phyloP scores from a whole-genome alignment of 2,888 invertebrate species.

The Acleris laterana region DNA sequence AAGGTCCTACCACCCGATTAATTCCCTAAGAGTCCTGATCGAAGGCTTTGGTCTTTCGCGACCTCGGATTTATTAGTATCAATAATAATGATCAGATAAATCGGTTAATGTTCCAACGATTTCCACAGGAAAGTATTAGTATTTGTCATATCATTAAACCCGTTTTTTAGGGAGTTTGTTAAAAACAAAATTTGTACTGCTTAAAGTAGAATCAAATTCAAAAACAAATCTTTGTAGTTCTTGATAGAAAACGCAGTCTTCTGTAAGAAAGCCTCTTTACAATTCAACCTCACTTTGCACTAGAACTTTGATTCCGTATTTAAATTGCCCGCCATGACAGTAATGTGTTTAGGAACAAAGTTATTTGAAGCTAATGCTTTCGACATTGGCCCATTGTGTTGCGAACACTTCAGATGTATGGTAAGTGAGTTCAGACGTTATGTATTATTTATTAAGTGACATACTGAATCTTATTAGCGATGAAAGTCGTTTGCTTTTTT shows the following conservation, averaged over 20 bases:
- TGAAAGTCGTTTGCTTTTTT: slow-evolving; percentile 21
- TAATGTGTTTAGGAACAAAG: slow-evolving; percentile 39
- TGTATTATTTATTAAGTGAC: slow-evolving; percentile 36
- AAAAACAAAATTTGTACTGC: too few species aligned
- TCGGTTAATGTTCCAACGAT: too few species aligned
- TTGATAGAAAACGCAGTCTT: neutral
- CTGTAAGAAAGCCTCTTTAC: slow-evolving; percentile 19
- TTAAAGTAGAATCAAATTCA: too few species aligned
- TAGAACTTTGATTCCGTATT: slow-evolving; percentile 40
- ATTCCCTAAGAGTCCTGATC: too few species aligned
- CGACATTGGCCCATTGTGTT: slow-evolving; percentile 37
- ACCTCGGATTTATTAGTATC: too few species aligned
- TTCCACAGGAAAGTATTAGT: too few species aligned
- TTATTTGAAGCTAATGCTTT: slow-evolving; percentile 37
- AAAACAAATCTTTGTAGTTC: neutral
- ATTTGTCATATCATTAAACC: too few species aligned
- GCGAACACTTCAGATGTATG: slow-evolving; percentile 29
- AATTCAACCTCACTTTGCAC: slow-evolving; percentile 21
- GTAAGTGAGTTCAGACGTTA: slow-evolving; percentile 34
- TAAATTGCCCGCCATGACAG: slow-evolving; percentile 39
- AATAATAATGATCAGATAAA: too few species aligned
- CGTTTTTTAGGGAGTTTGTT: too few species aligned
- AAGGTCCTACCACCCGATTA: too few species aligned
- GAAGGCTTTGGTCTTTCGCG: too few species aligned
- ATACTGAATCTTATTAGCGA: slow-evolving; percentile 32